A percentile compares a stretch with the other conserved stretches of the same genome.
These are phyloP conservation scores for Coremacera marginata DNA, from an alignment of 2,888 invertebrate species.

Conservation along the genomic window DNA sequence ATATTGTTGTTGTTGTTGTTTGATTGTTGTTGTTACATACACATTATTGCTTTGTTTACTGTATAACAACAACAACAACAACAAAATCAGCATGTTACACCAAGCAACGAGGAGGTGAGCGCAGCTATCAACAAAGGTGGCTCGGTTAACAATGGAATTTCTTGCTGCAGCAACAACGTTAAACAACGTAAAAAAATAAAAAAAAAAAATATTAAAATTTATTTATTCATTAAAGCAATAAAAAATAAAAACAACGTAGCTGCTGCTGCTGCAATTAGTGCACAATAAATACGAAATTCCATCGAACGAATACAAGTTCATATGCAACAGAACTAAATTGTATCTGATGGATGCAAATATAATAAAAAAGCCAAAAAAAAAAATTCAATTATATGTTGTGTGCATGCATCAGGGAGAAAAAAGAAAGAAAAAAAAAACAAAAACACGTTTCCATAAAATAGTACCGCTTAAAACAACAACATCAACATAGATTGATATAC, in stretches of 20 bases:
- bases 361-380: not conserved
- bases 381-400: not conserved
- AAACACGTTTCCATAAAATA: too few species aligned
- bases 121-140: not conserved
- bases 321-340: not conserved
- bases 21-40: not conserved
- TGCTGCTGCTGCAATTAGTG: not conserved
- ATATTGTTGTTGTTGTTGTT: not conserved
- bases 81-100: not conserved
- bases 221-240: not conserved
- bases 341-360: conserved; percentile 2
- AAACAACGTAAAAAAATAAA: not conserved
- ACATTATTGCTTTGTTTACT: not conserved
- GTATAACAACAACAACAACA: not conserved
- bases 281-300: not conserved
- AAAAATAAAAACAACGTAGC: not conserved
- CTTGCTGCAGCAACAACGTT: not conserved
- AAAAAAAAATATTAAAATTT: not conserved
- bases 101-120: not conserved
- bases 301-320: not conserved
- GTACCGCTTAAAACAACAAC: too few species aligned
- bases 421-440: too few species aligned
- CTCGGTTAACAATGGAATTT: not conserved
- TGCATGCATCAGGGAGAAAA: too few species aligned
- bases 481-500: too few species aligned